Evolutionary conservation across 2,888 invertebrate species (phyloP).

Genomic region (Lobophora halterata): DNA sequence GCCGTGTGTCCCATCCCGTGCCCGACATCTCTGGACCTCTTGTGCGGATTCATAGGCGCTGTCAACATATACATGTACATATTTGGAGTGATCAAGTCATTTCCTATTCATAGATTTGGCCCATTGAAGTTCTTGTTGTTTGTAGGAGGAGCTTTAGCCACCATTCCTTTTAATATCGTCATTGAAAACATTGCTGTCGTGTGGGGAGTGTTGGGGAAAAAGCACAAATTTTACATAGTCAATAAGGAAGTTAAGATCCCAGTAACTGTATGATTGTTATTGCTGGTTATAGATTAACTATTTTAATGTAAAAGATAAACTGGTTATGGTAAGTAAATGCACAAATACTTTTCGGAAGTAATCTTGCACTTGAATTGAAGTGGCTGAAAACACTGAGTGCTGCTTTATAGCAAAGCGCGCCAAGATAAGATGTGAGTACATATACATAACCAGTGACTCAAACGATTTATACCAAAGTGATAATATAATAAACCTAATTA

Average conservation of each 20-base stretch:
- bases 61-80: conserved; percentile 98
- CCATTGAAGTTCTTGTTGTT: conserved; percentile 88
- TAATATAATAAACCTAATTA: conserved; percentile 28
- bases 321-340: conserved; percentile 54
- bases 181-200: conserved; percentile 97
- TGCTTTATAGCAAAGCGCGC: conserved; percentile 29
- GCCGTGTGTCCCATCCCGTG: conserved; percentile 93
- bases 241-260: conserved; percentile 92
- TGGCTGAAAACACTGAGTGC: conserved; percentile 31
- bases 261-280: conserved; percentile 79
- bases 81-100: conserved; percentile 98
- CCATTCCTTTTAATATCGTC: conserved; percentile 95
- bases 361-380: conserved; percentile 43
- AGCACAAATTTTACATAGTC: conserved; percentile 98
- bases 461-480: conserved; percentile 43
- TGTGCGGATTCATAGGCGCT: conserved; percentile 95
- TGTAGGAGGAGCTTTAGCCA: conserved; percentile 91
- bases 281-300: conserved; percentile 29
- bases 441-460: conserved; percentile 36
- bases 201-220: conserved; percentile 96
- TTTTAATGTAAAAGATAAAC: conserved; percentile 40
- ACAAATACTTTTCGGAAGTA: conserved; percentile 57
- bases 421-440: conserved; percentile 37
- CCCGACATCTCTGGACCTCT: conserved; percentile 89
- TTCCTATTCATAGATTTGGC: conserved; percentile 93